Conservation (phyloP, 2,888 invertebrate genomes). For the Octonoba sinensis region DNA sequence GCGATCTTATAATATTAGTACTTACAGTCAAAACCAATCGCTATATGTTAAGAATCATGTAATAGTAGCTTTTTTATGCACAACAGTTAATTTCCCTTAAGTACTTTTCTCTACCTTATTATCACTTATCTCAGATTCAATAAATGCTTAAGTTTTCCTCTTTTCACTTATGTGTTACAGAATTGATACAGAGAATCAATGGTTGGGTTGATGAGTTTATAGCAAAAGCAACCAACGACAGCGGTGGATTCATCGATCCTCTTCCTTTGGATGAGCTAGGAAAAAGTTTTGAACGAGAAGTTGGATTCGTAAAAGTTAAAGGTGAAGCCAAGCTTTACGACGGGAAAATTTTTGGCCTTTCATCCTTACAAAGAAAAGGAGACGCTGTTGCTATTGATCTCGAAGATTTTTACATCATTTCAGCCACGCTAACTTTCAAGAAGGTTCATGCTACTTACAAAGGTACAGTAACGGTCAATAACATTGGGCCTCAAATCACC, state of each 20-base stretch:
- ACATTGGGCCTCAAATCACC: constrained; percentile 35
- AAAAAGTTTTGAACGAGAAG: constrained; percentile 41
- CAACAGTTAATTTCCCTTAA: no score
- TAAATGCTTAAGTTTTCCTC: no score
- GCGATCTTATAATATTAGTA: no score
- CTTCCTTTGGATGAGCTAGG: constrained; percentile 33
- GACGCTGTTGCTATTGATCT: constrained; percentile 40
- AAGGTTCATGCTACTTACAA: constrained; percentile 45
- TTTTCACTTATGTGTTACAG: constrained; percentile 8
- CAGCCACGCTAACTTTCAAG: constrained; percentile 30
- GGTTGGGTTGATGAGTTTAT: constrained; percentile 50
- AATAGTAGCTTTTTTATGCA: no score
- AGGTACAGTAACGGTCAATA: constrained; percentile 42
- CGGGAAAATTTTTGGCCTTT: constrained; percentile 44
- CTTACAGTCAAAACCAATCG: no score
- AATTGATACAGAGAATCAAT: constrained; percentile 36
- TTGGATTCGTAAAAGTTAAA: constrained; percentile 40
- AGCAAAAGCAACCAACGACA: constrained; percentile 41
- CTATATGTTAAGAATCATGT: no score
- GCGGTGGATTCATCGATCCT: constrained; percentile 58
- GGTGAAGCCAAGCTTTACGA: constrained; percentile 55
- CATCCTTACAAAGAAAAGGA: constrained; percentile 40
- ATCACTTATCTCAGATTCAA: no score
- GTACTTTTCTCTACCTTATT: no score
- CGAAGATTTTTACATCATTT: constrained; percentile 47